Percentiles rank a stretch among this genome's conserved stretches.
phyloP scores from a whole-genome alignment of 2,113 vertebrate genomes.

The Merops nubicus region DNA sequence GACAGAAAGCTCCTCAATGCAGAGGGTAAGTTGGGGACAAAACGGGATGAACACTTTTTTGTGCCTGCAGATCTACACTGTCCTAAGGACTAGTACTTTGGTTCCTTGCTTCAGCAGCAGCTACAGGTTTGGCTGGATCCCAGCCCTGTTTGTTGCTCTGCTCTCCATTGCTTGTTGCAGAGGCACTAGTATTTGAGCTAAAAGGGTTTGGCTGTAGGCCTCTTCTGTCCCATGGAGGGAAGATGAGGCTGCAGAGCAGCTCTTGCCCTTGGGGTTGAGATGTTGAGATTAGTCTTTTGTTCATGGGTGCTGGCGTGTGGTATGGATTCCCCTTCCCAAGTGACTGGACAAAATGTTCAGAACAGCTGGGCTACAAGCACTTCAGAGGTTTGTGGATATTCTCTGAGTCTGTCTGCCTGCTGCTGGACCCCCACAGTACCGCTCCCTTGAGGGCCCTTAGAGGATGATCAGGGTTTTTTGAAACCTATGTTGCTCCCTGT shows the following conservation, averaged over 20 bases:
- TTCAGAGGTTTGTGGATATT: neutral
- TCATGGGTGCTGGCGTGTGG: neutral
- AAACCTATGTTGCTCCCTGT: neutral
- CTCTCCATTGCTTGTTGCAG: neutral
- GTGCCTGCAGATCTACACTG: neutral
- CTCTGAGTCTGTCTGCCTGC: neutral
- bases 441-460: neutral
- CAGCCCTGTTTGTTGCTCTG: neutral
- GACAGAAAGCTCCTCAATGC: conserved; percentile 97
- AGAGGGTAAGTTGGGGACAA: conserved; percentile 83
- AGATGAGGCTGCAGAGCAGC: neutral
- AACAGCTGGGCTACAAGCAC: neutral
- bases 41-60: neutral
- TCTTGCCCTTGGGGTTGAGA: neutral
- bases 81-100: neutral
- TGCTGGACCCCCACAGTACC: neutral
- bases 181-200: neutral
- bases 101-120: neutral
- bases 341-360: neutral
- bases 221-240: neutral
- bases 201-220: neutral
- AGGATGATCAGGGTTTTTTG: neutral
- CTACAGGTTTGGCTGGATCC: neutral
- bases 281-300: neutral
- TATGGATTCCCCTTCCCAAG: neutral